Base-by-base conservation (phyloP, 1,140 invertebrate genomes). In the Diorhabda sublineata region DNA sequence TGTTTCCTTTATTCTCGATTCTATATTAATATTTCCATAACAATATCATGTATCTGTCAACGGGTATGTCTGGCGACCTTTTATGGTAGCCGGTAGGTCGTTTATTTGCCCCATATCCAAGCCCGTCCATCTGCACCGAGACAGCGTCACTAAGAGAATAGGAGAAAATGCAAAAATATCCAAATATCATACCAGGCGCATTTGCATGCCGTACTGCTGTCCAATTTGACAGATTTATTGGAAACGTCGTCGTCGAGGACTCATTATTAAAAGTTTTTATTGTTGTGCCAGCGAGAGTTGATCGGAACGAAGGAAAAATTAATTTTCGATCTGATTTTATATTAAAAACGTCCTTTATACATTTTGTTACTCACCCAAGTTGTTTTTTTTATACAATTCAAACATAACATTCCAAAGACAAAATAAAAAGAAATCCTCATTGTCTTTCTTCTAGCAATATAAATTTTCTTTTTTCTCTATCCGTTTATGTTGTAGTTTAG, bases 21-120 rank as follows among this genome's bases (percentile, higher is more conserved):
- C 71, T 69, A 75, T 76, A 78, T 77, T 78, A 78, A 78, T 78
- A 78, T 78, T 78, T 78, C 76, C 75, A 76, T 78, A 78, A 76
- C 71, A 75, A 78, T 78, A 78, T 78, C 75, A 73, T 76, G 76
- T 75, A 74, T 76, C 75, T 74, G 76, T 78, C 76, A 74, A 71
- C 75, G 71, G 68, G 68, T 64, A 64, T 63, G 60, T 67, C 69
- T 68, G 69, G 66, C 61, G 68, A 63, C 69, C 74, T 75, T 76
- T 75, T 70, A 69, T 66, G 62, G 64, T 65, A 63, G 72, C 76
- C 76, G 76, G 61, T 70, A 67, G 47, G 61, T 68, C 75, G 73
- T 78, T 75, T 75, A 71, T 77, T 76, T 73, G 69, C 67, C 62
- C 68, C 47, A 52, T 52, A 52, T 74, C 71, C 70, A 69, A 26